Base-by-base conservation (phyloP, 2,888 invertebrate genomes). In the Ophraella communa region DNA sequence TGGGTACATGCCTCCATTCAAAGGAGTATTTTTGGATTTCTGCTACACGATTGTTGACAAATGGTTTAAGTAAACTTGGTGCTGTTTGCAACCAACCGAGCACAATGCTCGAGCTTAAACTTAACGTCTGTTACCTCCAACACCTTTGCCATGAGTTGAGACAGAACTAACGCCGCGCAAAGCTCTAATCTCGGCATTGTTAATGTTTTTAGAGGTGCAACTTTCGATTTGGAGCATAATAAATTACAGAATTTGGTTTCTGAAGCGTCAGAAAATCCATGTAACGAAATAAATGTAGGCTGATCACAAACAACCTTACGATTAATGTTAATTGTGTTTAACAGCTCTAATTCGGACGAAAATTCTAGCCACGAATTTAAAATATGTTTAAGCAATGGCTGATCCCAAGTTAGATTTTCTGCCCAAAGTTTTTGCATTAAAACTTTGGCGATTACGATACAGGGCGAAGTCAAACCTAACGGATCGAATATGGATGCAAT, bases 241-340 rank as follows among this genome's bases (percentile, higher is more conserved):
- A 70, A 47, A 23, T 23, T 23, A 39, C 64, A 62, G 5, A 14
- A 44, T 24, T 55, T 68, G 23, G 39, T 20, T 56, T 62, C 47
- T 35, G 62, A 58, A 4, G 73, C 70, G 58, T 71, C 73, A 11
- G 60, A 51, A 55, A 71, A 73, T 7, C 66, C 69, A 42, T 74
- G 71, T 4, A 74, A 11, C 49, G 71, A 64, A 17, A 42, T 42
- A 17, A 3, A 3, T 14, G 7, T 42, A 42, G 14, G n/a, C n/a
- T n/a, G n/a, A n/a, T n/a, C n/a, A n/a, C n/a, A n/a, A n/a, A n/a
- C n/a, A n/a, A n/a, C n/a, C 14, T 42, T 14, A 17, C 42, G 42
- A 14, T 17, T 14, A 5, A 53, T 53, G 4, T 30, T 4, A 20
- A 35, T 11, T 1, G n/a, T 20, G 11, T 23, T n/a, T n/a, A 39